Conservation (phyloP, 2,888 invertebrate genomes). For the Tuta absoluta region DNA sequence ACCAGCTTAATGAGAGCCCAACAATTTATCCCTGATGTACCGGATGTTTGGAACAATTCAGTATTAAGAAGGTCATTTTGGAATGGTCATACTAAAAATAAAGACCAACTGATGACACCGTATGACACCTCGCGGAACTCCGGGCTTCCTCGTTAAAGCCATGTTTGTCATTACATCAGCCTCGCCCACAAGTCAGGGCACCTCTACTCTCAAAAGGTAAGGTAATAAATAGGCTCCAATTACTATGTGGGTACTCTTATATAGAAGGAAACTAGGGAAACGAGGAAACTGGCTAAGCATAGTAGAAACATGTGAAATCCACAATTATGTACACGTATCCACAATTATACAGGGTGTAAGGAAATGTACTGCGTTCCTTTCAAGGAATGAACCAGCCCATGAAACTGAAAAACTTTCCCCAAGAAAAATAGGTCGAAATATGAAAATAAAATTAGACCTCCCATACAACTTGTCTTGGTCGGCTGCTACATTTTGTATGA, state of each 20-base stretch:
- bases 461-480: no score
- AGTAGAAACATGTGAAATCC: neutral
- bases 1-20: slow-evolving; percentile 5
- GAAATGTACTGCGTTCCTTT: no score
- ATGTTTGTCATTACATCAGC: slow-evolving; percentile 33
- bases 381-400: no score
- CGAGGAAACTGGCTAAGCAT: neutral
- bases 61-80: slow-evolving; percentile 9
- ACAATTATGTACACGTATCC: no score
- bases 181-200: slow-evolving; percentile 29
- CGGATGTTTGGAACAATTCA: neutral
- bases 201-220: slow-evolving; percentile 11
- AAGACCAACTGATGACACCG: slow-evolving; percentile 25
- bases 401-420: no score
- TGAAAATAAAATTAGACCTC: no score
- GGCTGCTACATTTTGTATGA: no score
- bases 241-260: neutral
- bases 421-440: no score
- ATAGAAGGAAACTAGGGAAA: neutral
- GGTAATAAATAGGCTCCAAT: neutral
- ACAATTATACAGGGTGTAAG: no score
- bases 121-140: slow-evolving; percentile 20
- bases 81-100: slow-evolving; percentile 29
- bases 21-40: neutral
- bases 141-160: slow-evolving; percentile 31